phyloP scores from a whole-genome alignment of 2,888 invertebrate genomes.

The Epirrhoe alternata region DNA sequence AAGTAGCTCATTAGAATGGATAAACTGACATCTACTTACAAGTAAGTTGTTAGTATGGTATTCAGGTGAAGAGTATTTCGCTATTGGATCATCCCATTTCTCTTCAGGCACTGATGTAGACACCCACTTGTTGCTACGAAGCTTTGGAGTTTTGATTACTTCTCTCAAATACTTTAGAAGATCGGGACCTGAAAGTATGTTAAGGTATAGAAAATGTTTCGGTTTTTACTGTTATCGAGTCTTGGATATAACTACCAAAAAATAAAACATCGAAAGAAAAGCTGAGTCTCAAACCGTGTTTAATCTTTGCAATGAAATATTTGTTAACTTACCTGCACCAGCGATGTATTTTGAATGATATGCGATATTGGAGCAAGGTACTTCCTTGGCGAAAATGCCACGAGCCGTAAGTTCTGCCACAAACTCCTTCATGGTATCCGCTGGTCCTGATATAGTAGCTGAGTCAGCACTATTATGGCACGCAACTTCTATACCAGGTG shows the following conservation, averaged over 20 bases:
- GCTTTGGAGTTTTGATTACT: conserved; percentile 86
- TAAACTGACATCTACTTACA: conserved; percentile 58
- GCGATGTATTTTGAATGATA: conserved; percentile 93
- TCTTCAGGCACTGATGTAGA: conserved; percentile 90
- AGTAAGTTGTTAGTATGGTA: conserved; percentile 94
- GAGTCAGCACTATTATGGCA: conserved; percentile 92
- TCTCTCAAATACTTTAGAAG: conserved; percentile 85
- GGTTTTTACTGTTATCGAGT: no score
- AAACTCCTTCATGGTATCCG: conserved; percentile 85
- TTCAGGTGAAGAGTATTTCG: conserved; percentile 89
- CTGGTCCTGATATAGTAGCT: conserved; percentile 91
- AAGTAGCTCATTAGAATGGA: no score
- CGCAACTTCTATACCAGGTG: conserved; percentile 89
- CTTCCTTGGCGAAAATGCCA: conserved; percentile 67
- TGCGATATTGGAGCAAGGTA: conserved; percentile 91
- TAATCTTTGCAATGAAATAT: no score
- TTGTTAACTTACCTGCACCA: conserved; percentile 71
- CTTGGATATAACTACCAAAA: no score
- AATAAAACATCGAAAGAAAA: no score
- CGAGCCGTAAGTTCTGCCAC: conserved; percentile 71
- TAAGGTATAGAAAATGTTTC: not conserved
- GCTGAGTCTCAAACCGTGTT: no score
- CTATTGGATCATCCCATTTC: conserved; percentile 54
- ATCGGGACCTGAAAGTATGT: conserved; percentile 51
- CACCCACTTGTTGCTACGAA: conserved; percentile 90